Evolutionary conservation across 1,140 invertebrate species (phyloP), one percentile per base, ranked within the genome.

Genomic region (Anastrepha obliqua): DNA sequence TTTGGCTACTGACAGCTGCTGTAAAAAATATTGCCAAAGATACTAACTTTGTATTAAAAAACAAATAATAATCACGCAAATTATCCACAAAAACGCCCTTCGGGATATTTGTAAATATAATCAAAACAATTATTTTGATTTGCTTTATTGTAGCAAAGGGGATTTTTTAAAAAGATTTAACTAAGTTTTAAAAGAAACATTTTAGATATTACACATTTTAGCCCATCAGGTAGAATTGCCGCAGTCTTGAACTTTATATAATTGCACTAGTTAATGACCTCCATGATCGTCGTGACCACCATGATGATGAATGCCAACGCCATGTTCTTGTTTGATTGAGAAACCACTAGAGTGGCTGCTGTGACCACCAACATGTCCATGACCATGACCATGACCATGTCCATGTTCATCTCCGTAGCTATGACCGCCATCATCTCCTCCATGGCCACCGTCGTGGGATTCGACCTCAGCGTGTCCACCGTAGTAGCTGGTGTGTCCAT

Each of bases 321-420:
- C 90, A 42, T 89, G 89, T n/a, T 90, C 89, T 39, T 89, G 89
- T 44, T 89, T 89, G 39, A 89, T n/a, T 0, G 89, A 78, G 42
- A 44, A 74, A 51, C 70, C 44, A n/a, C 70, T 74, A 2, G 70
- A 47, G 39, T 74, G 70, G 13, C 17, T 29, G 29, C 29, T 29
- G 29, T 29, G 29, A 29, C 29, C 29, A 1, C 29, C 29, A 29
- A 0, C 17, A n/a, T 64, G 60, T 1, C 60, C 60, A 64, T 64
- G 65, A 2, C 29, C 65, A 51, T 74, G 70, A 8, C 42, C 70
- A 42, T 74, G 70, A 47, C 42, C 70, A 51, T 74, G 70, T 1
- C 85, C 85, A 86, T 62, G 6, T 4, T 39, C 78, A 85, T 85
- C 2, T 60, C 59, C 85, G 20, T 85, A 39, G 51, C 85, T n/a